Conservation (phyloP, 2,113 vertebrate genomes). For the Cinclus mexicanus region DNA sequence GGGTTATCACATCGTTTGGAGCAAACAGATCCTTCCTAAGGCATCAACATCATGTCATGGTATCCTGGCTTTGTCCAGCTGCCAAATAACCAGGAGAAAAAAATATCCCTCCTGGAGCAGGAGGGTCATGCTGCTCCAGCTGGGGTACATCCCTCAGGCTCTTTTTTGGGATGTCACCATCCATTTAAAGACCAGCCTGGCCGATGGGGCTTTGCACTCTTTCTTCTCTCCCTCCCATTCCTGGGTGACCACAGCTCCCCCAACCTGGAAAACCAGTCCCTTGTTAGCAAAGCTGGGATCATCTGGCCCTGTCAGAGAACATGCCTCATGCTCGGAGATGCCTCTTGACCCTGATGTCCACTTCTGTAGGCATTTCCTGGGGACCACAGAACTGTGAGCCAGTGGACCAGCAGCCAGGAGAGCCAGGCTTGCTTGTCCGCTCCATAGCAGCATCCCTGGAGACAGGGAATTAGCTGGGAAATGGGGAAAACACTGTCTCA, state of each 20-base stretch:
- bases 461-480: background rate
- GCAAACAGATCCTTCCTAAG: background rate
- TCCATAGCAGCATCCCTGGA: background rate
- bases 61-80: background rate
- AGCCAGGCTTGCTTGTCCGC: background rate
- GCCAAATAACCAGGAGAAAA: background rate
- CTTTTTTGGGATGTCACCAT: background rate
- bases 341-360: background rate
- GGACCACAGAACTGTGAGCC: accelerated
- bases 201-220: background rate
- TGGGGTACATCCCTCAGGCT: background rate
- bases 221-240: background rate
- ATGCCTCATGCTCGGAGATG: background rate
- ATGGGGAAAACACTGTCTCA: background rate
- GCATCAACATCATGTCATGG: background rate
- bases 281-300: background rate
- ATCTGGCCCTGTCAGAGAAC: background rate
- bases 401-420: background rate
- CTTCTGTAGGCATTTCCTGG: background rate
- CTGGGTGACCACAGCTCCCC: background rate
- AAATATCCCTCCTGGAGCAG: background rate
- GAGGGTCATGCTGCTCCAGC: background rate
- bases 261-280: background rate
- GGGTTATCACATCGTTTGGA: background rate
- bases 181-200: background rate